phyloP scores from a whole-genome alignment of 2,797 vertebrate genomes.

The Lophura swinhoii region DNA sequence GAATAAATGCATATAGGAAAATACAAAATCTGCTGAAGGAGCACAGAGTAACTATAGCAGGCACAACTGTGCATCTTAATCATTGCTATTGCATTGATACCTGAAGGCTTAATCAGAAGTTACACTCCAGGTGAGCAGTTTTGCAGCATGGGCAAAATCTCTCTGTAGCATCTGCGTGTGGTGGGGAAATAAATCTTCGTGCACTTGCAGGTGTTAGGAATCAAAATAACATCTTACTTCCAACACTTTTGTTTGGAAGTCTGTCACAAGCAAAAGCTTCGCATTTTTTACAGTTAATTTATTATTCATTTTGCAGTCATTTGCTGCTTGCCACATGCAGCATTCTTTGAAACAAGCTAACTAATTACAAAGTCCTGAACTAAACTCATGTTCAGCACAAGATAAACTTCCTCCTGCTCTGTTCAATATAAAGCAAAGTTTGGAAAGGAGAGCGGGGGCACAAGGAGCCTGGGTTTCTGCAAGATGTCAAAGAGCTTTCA shows the following conservation, averaged over 20 bases:
- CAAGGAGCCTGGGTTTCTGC: neutral
- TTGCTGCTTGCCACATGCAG: neutral
- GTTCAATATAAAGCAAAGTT: neutral
- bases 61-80: neutral
- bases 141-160: neutral
- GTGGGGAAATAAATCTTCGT: slow-evolving; percentile 13
- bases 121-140: neutral
- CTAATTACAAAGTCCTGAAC: slow-evolving; percentile 20
- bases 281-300: slow-evolving; percentile 26
- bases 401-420: neutral
- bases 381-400: neutral
- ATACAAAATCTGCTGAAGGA: slow-evolving; percentile 7
- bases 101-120: slow-evolving; percentile 1
- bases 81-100: neutral
- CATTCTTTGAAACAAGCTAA: neutral
- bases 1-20: neutral
- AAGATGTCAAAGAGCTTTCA: neutral
- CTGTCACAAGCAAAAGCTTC: neutral
- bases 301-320: slow-evolving; percentile 39
- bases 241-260: slow-evolving; percentile 38
- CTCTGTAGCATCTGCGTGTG: neutral
- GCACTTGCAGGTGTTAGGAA: slow-evolving; percentile 48
- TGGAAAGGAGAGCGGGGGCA: neutral
- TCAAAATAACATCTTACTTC: slow-evolving; percentile 27
- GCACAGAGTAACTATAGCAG: neutral